Conservation (phyloP, 92 coral and sea anemone genomes). For the Chrysogorgia sp. region DNA sequence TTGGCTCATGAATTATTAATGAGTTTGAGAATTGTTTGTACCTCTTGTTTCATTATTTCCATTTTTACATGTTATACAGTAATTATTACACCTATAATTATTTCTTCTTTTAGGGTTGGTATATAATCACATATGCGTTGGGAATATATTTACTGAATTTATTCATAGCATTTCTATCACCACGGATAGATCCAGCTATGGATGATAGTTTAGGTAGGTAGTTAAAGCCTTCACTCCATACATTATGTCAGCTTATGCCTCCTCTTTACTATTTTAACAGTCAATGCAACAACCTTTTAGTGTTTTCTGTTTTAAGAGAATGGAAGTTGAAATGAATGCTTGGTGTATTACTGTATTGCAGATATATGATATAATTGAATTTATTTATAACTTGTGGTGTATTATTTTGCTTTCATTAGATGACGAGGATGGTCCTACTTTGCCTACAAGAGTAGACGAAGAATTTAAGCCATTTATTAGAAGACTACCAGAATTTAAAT, state of each 20-base stretch:
- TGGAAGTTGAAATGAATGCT: too few relatives aligned
- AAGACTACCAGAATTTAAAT: constrained; percentile 97
- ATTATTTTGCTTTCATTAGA: constrained; percentile 30
- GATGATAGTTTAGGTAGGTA: constrained; percentile 73
- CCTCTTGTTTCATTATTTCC: too few relatives aligned
- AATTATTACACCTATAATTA: background rate
- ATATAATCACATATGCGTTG: constrained; percentile 94
- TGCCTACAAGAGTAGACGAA: constrained; percentile 89
- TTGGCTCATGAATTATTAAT: too few relatives aligned
- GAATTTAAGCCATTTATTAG: constrained; percentile 97
- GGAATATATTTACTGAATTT: constrained; percentile 94
- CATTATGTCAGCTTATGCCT: background rate
- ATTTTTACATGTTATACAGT: background rate
- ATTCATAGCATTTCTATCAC: constrained; percentile 96
- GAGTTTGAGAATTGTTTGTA: too few relatives aligned
- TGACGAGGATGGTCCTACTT: constrained; percentile 90
- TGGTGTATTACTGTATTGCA: too few relatives aligned
- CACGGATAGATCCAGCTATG: constrained; percentile 95
- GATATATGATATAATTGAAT: too few relatives aligned
- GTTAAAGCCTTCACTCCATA: background rate
- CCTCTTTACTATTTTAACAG: too few relatives aligned
- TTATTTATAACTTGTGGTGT: too few relatives aligned
- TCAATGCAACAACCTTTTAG: too few relatives aligned
- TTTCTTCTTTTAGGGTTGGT: constrained; percentile 85
- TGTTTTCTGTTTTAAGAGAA: too few relatives aligned